Evolutionary conservation across 2,797 vertebrate species (phyloP).

Genomic region (Sebastes ruberrimus): DNA sequence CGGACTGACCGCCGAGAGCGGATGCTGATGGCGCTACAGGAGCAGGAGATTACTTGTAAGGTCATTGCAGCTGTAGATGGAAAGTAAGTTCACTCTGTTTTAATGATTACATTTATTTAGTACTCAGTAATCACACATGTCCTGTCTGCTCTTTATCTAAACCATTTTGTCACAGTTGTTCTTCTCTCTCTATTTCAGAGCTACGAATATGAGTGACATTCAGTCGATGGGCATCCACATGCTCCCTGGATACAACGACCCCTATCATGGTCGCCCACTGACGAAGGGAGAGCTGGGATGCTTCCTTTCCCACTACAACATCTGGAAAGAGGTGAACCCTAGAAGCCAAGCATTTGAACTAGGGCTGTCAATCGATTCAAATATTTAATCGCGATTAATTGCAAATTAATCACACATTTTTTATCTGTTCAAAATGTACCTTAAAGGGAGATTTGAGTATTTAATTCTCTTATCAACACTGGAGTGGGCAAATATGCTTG

Average conservation of each 20-base stretch:
- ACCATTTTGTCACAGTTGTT: not conserved
- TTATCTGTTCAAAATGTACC: too few species aligned
- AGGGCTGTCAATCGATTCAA: rapidly evolving
- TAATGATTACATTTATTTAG: not conserved
- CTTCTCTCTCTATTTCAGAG: conserved; percentile 73
- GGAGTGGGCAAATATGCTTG: too few species aligned
- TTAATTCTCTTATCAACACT: too few species aligned
- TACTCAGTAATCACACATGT: not conserved
- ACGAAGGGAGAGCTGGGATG: conserved; percentile 94
- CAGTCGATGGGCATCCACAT: conserved; percentile 88
- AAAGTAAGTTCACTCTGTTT: conserved; percentile 82
- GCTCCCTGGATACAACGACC: conserved; percentile 92
- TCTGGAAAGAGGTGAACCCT: conserved; percentile 91
- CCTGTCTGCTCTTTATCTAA: not conserved
- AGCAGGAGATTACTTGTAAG: conserved; percentile 86
- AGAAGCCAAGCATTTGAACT: not conserved
- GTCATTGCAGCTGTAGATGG: conserved; percentile 89
- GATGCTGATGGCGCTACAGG: conserved; percentile 84
- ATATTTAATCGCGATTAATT: too few species aligned
- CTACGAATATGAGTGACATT: conserved; percentile 89
- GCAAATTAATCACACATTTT: too few species aligned
- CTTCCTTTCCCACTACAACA: conserved; percentile 92
- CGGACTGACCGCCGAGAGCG: conserved; percentile 85
- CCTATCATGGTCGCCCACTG: conserved; percentile 91
- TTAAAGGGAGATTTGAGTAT: too few species aligned